A percentile compares a stretch with the other conserved stretches of the same genome.
Evolutionary conservation across 2,888 invertebrate genomes (phyloP).

Genomic region (Caenorhabditis doughertyi): DNA sequence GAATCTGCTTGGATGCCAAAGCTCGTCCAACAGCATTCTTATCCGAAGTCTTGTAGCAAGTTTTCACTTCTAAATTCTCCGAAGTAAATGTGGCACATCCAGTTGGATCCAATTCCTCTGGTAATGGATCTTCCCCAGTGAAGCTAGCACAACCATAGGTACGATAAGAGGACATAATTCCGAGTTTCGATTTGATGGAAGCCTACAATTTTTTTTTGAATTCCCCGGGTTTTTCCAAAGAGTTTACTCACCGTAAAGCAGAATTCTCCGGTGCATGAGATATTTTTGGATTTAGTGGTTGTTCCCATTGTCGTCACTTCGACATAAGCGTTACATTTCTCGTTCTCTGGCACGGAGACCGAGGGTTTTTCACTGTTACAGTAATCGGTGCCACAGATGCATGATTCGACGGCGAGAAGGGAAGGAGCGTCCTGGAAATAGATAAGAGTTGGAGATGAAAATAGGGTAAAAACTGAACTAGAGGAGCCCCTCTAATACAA

Average conservation of each 20-base stretch:
- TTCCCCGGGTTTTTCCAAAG: background rate
- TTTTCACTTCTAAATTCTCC: slow-evolving; percentile 75
- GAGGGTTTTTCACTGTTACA: slow-evolving; percentile 79
- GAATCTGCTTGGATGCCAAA: slow-evolving; percentile 72
- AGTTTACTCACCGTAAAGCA: slow-evolving; percentile 40
- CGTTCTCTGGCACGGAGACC: slow-evolving; percentile 70
- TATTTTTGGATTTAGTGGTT: slow-evolving; percentile 69
- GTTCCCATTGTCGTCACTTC: slow-evolving; percentile 73
- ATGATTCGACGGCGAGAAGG: slow-evolving; percentile 78
- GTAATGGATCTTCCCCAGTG: slow-evolving; percentile 74
- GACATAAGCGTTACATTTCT: slow-evolving; percentile 76
- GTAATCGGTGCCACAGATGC: slow-evolving; percentile 78
- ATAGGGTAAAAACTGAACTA: too few species aligned
- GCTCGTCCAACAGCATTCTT: slow-evolving; percentile 75
- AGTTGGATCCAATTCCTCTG: slow-evolving; percentile 79
- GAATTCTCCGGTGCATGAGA: slow-evolving; percentile 52
- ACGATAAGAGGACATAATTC: slow-evolving; percentile 73
- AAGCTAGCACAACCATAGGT: slow-evolving; percentile 80
- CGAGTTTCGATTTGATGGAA: slow-evolving; percentile 74
- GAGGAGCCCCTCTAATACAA: too few species aligned
- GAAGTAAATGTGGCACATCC: slow-evolving; percentile 80
- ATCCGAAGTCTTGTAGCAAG: slow-evolving; percentile 78
- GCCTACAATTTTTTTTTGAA: too few species aligned
- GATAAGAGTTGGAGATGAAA: too few species aligned
- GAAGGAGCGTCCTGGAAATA: slow-evolving; percentile 71